Evolutionary conservation across 2,888 invertebrate genomes (phyloP).

Genomic region (Heptascelio sp.): DNA sequence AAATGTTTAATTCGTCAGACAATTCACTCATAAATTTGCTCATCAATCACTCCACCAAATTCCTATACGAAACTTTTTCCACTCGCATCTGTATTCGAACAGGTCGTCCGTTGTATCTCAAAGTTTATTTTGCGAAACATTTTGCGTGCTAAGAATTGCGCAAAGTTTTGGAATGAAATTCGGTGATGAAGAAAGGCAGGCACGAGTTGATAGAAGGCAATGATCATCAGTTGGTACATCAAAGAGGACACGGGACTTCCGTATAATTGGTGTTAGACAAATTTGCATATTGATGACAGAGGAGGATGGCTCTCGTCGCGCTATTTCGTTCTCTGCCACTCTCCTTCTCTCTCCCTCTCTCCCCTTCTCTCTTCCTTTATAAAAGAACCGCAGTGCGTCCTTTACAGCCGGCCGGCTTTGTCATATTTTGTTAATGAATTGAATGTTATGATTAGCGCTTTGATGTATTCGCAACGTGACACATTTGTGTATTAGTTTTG

Average conservation of each 20-base stretch:
- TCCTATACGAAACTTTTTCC: no score
- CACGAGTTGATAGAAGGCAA: conserved; percentile 44
- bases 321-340: conserved; percentile 79
- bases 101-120: no score
- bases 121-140: conserved; percentile 5
- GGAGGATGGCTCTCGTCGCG: conserved; percentile 78
- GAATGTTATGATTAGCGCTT: conserved; percentile 54
- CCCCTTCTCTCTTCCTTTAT: conserved; percentile 76
- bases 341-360: no score
- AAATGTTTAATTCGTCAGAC: no score
- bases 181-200: conserved; percentile 32
- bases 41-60: no score
- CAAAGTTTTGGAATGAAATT: conserved; percentile 18
- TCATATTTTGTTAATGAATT: conserved; percentile 56
- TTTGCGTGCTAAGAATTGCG: conserved; percentile 16
- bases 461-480: conserved; percentile 35
- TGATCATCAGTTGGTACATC: conserved; percentile 80
- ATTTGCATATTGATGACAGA: conserved; percentile 84
- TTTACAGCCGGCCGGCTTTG: conserved; percentile 45
- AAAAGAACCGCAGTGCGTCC: conserved; percentile 60
- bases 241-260: conserved; percentile 83
- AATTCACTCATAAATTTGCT: no score
- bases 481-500: conserved; percentile 14
- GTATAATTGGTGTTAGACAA: conserved; percentile 84
- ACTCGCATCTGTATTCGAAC: no score